phyloP scores from a whole-genome alignment of 2,113 vertebrate genomes.

The Pluvialis apricaria region DNA sequence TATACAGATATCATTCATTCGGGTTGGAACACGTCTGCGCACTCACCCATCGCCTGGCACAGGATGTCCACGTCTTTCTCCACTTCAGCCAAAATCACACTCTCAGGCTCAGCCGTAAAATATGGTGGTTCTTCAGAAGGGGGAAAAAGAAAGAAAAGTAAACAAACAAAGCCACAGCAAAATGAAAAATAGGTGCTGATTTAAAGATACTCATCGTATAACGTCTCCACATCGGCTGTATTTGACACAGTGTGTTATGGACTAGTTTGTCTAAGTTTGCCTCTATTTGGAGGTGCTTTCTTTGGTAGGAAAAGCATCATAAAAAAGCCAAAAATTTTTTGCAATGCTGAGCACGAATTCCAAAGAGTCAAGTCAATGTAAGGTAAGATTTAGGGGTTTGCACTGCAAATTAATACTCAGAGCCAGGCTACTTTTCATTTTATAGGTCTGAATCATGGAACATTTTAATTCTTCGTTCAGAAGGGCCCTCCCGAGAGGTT shows the following conservation, averaged over 20 bases:
- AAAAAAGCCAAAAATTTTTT: not conserved
- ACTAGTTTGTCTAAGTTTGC: not conserved
- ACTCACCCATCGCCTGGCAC: slow-evolving; percentile 87
- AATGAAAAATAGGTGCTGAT: not conserved
- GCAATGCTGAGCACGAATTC: not conserved
- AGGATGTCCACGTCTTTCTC: slow-evolving; percentile 84
- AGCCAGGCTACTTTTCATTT: slow-evolving; percentile 53
- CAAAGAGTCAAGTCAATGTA: not conserved
- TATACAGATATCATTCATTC: rapidly evolving
- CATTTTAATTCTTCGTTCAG: slow-evolving; percentile 64
- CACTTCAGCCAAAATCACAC: slow-evolving; percentile 78
- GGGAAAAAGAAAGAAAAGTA: not conserved
- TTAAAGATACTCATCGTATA: not conserved
- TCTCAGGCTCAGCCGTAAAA: slow-evolving; percentile 80
- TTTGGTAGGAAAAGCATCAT: not conserved
- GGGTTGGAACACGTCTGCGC: rapidly evolving
- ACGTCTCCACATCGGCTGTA: rapidly evolving
- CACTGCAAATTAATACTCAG: slow-evolving; percentile 44
- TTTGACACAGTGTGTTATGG: not conserved
- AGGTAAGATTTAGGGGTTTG: slow-evolving; percentile 18
- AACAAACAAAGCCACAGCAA: not conserved
- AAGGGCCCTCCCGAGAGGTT: slow-evolving; percentile 37
- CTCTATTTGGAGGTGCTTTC: not conserved
- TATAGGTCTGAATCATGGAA: slow-evolving; percentile 50
- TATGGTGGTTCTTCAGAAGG: slow-evolving; percentile 79